A percentile compares a stretch with the other conserved stretches of the same genome.
These are phyloP conservation scores for Trissoscelio sp. DNA, from an alignment of 2,888 invertebrate species.

Conservation along the genomic window DNA sequence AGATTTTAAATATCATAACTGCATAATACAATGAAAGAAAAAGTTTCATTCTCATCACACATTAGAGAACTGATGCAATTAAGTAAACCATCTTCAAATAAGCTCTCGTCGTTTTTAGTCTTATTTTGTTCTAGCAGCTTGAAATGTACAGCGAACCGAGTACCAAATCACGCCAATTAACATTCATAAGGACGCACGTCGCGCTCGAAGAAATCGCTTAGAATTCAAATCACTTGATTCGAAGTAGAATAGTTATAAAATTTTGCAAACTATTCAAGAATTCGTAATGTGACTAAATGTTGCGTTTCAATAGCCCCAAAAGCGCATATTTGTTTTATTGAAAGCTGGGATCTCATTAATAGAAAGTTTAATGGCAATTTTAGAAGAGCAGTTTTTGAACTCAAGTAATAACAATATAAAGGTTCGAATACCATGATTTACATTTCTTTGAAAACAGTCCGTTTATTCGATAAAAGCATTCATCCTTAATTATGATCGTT, in stretches of 20 bases:
- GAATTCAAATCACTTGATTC: conserved; percentile 42
- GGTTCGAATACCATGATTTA: not conserved
- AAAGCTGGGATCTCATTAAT: conserved; percentile 6
- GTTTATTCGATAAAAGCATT: not conserved
- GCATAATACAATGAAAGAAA: not conserved
- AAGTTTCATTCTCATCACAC: not conserved
- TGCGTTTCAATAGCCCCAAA: conserved; percentile 7
- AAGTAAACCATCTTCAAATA: conserved; percentile 26
- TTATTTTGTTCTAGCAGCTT: conserved; percentile 1
- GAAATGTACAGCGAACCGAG: conserved; percentile 3
- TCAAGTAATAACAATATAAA: conserved; percentile 9
- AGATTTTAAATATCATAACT: no score
- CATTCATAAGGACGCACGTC: conserved; percentile 50
- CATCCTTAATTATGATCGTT: no score
- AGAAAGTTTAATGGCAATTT: conserved; percentile 10
- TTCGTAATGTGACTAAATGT: conserved; percentile 25
- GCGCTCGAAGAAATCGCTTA: conserved; percentile 38
- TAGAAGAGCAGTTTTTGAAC: not conserved
- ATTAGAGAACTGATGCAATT: conserved; percentile 1
- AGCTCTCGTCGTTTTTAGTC: conserved; percentile 20
- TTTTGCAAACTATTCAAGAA: conserved; percentile 33
- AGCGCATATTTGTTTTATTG: conserved; percentile 13
- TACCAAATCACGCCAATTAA: conserved; percentile 47
- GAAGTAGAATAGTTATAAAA: conserved; percentile 44
- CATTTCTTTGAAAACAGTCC: not conserved